phyloP scores from a whole-genome alignment of 2,113 vertebrate species.

The Polyodon spathula region DNA sequence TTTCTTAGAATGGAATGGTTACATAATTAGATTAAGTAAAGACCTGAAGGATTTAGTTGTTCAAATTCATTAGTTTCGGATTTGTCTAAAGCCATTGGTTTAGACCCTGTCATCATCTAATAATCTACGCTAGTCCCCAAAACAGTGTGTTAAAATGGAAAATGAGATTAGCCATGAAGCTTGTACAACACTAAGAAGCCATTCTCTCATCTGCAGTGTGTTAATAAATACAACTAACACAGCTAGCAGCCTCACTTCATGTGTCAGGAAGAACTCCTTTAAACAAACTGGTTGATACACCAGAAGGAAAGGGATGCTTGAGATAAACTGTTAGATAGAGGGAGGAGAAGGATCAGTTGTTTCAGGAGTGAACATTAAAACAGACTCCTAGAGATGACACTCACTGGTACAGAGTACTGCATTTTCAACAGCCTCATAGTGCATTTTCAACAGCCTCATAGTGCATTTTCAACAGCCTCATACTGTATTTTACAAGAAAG shows the following conservation, averaged over 20 bases:
- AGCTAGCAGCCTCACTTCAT: too few species aligned
- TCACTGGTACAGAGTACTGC: too few species aligned
- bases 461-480: too few species aligned
- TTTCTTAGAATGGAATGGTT: constrained; percentile 3
- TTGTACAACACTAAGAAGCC: not conserved
- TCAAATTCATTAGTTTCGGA: constrained; percentile 23
- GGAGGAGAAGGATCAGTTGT: too few species aligned
- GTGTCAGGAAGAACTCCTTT: too few species aligned
- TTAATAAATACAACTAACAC: constrained; percentile 6
- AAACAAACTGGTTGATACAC: too few species aligned
- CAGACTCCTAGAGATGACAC: too few species aligned
- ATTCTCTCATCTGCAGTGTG: not conserved
- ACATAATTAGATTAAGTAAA: constrained; percentile 17
- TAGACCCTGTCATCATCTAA: not conserved
- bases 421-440: too few species aligned
- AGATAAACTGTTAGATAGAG: not conserved
- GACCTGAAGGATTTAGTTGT: constrained; percentile 1
- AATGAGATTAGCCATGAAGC: constrained; percentile 1
- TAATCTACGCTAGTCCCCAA: not conserved
- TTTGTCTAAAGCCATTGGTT: constrained; percentile 20
- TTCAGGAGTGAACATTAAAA: too few species aligned
- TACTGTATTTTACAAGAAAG: too few species aligned
- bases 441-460: too few species aligned
- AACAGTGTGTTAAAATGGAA: not conserved
- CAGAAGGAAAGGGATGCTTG: not conserved